These are phyloP conservation scores for Doryteuthis pealeii DNA, from an alignment of 1,140 invertebrate genomes.

Conservation along the genomic window DNA sequence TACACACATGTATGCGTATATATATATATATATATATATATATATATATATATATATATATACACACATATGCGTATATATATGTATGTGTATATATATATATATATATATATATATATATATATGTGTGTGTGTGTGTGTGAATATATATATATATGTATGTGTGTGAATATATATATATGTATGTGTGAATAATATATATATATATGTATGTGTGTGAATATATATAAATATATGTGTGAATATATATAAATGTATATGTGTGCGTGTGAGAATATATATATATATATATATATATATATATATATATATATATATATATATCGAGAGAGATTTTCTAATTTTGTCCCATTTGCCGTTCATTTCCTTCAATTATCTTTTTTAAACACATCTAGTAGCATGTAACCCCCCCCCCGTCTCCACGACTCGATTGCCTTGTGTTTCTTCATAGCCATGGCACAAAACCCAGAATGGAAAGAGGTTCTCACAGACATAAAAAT, in stretches of 20 bases:
- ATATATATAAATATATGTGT: background rate
- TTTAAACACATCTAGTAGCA: too few species aligned
- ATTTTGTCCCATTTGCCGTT: too few species aligned
- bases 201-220: background rate
- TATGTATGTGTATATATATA: background rate
- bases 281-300: too few species aligned
- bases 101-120: background rate
- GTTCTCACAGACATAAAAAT: too few species aligned
- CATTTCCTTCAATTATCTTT: too few species aligned
- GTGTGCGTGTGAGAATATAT: too few species aligned
- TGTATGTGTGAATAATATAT: background rate
- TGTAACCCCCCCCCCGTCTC: too few species aligned
- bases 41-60: background rate
- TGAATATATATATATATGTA: background rate
- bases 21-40: background rate
- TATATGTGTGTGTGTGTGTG: background rate
- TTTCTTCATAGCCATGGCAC: too few species aligned
- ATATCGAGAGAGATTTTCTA: slow-evolving; percentile 2
- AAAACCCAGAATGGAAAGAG: too few species aligned
- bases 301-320: too few species aligned
- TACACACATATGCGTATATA: background rate
- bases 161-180: background rate
- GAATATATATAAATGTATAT: too few species aligned
- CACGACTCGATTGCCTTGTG: too few species aligned
- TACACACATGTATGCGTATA: background rate